These are phyloP conservation scores for Eupeodes luniger DNA, from an alignment of 2,888 invertebrate genomes.

Conservation along the genomic window DNA sequence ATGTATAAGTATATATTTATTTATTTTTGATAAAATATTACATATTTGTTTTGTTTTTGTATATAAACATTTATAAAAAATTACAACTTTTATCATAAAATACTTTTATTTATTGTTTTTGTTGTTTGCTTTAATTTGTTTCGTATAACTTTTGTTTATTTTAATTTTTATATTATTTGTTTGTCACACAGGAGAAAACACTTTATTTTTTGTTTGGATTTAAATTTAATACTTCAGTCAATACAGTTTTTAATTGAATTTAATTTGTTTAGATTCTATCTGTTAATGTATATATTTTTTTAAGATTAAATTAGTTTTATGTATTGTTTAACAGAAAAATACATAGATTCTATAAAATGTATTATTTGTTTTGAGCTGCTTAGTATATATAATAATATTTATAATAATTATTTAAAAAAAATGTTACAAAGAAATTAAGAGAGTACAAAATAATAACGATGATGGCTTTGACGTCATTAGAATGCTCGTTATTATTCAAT, in stretches of 20 bases:
- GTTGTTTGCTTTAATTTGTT: constrained; percentile 39
- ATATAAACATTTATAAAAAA: constrained; percentile 73
- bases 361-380: not conserved
- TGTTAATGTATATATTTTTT: constrained; percentile 27
- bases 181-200: constrained; percentile 71
- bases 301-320: not conserved
- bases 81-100: constrained; percentile 66
- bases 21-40: constrained; percentile 62
- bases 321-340: no score
- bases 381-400: no score
- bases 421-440: no score
- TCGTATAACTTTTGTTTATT: constrained; percentile 33
- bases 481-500: no score
- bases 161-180: constrained; percentile 32
- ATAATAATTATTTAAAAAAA: no score
- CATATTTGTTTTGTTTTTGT: constrained; percentile 48
- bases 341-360: not conserved
- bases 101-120: constrained; percentile 40
- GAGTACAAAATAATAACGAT: no score
- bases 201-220: constrained; percentile 21
- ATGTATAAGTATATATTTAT: not conserved
- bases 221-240: constrained; percentile 61
- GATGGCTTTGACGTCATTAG: no score
- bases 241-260: constrained; percentile 52
- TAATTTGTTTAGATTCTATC: constrained; percentile 50